Base-by-base conservation (phyloP, 2,888 invertebrate genomes). In the Therioaphis trifolii region DNA sequence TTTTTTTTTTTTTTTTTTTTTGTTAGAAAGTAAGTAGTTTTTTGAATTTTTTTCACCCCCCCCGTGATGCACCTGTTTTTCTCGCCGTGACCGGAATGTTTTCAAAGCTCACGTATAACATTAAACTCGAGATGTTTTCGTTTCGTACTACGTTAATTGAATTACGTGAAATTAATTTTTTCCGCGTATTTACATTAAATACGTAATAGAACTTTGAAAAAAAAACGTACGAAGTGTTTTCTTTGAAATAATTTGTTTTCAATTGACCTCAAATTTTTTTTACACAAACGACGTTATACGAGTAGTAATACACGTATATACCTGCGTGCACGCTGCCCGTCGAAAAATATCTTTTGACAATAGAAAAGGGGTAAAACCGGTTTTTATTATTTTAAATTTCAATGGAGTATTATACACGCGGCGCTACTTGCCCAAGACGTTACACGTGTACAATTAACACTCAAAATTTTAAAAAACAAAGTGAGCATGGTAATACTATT, bases 331-430 rank as follows among this genome's bases (percentile, higher is more conserved):
- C 4, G 35, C 4, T 35, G 35, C 7, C 35, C 35, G 7, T 3
- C 46, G 27, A 63, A 61, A 46, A 63, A 46, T n/a, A n/a, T 43
- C 24, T 14, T 29, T 21, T 61, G 52, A 49, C 74, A 63, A 72
- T 82, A 43, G 18, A 63, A 74, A 49, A 40, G 74, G 80, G 72
- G 11, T 5, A 24, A 49, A 72, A 72, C 71, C 63, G 27, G 72
- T 82, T 80, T 61, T 69, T 52, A n/a, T 63, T 77, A 14, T 35
- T 52, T 55, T 55, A 55, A 46, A 24, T 76, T 72, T 49, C 52
- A n/a, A 40, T 55, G 1, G 29, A 63, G 15, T 71, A 29, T 49
- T 27, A 18, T 72, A 24, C n/a, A n/a, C 35, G 35, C 7, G 27
- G n/a, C 9, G n/a, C 18, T 2, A 29, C 18, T 49, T n/a, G 24